Evolutionary conservation across 2,113 vertebrate species (phyloP).

Genomic region (Pavo muticus): DNA sequence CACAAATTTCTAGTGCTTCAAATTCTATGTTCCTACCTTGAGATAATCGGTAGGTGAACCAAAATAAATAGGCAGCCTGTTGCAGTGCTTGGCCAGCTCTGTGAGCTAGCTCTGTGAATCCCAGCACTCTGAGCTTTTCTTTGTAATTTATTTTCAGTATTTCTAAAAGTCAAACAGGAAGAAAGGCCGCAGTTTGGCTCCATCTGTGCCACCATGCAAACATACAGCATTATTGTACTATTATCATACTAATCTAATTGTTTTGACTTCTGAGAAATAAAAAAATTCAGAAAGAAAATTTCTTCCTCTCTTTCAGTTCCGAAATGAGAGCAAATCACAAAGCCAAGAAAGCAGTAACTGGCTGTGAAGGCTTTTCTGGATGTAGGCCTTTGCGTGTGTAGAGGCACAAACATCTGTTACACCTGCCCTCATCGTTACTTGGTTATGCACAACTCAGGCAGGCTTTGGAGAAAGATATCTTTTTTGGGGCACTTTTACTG

Average conservation of each 20-base stretch:
- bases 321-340: background rate
- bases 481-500: background rate
- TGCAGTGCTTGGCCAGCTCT: background rate
- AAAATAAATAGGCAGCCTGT: background rate
- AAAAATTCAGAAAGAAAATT: background rate
- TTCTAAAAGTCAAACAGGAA: background rate
- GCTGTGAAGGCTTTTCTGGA: background rate
- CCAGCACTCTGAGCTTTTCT: background rate
- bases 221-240: background rate
- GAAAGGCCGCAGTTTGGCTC: background rate
- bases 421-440: background rate
- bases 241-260: background rate
- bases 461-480: background rate
- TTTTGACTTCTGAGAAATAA: background rate
- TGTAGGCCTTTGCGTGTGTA: background rate
- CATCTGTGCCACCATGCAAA: background rate
- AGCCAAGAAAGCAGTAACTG: background rate
- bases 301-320: background rate
- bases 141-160: background rate
- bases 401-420: background rate
- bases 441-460: background rate
- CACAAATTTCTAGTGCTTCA: background rate
- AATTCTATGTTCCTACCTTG: background rate
- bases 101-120: background rate
- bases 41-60: background rate